Conservation (phyloP, 23 tunicate genomes). For the Styela clava region DNA sequence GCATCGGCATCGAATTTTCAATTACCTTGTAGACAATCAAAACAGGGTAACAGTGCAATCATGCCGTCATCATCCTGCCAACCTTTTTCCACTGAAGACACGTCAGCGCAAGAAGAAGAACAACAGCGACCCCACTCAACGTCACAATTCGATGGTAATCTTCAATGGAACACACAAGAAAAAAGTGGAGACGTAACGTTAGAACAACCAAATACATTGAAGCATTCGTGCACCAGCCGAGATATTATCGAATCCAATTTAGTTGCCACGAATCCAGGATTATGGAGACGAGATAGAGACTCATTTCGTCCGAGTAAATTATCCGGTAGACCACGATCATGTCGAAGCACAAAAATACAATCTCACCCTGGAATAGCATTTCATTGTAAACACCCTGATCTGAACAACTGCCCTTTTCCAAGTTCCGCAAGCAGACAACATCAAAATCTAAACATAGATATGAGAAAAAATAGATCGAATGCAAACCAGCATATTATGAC, state of each 20-base stretch:
- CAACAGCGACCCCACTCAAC: conserved; percentile 14
- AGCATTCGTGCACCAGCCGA: conserved; percentile 5
- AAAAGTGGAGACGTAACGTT: not conserved
- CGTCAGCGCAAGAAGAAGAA: not conserved
- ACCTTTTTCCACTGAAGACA: not conserved
- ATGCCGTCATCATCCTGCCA: not conserved
- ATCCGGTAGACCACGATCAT: not conserved
- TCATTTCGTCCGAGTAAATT: not conserved
- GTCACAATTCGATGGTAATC: not conserved
- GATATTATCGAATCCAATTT: conserved; percentile 18
- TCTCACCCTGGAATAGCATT: not conserved
- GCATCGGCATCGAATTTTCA: not conserved
- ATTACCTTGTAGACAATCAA: not conserved
- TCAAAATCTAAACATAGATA: not conserved
- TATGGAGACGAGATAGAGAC: not conserved
- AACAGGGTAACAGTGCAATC: not conserved
- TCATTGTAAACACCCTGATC: not conserved
- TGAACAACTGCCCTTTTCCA: not conserved
- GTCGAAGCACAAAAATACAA: not conserved
- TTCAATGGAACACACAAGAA: not conserved
- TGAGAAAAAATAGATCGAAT: not conserved
- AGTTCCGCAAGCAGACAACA: not conserved
- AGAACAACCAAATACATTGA: not conserved
- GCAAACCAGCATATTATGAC: not conserved
- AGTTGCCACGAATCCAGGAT: not conserved